phyloP scores from a whole-genome alignment of 2,888 invertebrate genomes.

The Crepidodera aurea region DNA sequence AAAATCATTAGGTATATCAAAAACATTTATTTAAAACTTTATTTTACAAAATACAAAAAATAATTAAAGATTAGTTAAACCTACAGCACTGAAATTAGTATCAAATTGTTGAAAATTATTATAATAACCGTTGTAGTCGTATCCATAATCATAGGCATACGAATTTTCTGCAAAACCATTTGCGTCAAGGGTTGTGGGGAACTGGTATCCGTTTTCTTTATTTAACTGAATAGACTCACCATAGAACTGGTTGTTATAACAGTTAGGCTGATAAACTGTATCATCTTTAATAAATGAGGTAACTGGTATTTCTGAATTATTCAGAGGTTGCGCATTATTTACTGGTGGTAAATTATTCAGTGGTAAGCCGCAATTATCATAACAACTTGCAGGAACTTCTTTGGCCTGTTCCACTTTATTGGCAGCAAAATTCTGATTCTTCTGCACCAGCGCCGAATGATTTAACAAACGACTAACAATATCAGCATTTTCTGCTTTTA shows the following conservation, averaged over 20 bases:
- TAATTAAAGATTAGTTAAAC: too few species aligned
- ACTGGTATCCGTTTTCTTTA: not conserved
- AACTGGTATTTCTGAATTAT: not conserved
- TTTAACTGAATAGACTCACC: not conserved
- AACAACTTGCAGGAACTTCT: not conserved
- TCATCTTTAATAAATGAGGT: not conserved
- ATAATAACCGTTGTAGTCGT: not conserved
- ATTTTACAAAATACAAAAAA: too few species aligned
- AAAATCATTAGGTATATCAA: too few species aligned
- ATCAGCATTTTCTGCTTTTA: slow-evolving; percentile 49
- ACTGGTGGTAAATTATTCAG: not conserved
- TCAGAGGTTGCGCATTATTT: not conserved
- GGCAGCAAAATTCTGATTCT: slow-evolving; percentile 1
- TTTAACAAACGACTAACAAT: slow-evolving; percentile 59
- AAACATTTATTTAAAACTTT: too few species aligned
- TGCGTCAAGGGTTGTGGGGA: not conserved
- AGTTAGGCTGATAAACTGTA: not conserved
- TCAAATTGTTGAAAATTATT: not conserved
- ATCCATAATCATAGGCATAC: not conserved
- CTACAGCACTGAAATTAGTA: too few species aligned
- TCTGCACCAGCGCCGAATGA: slow-evolving; percentile 46
- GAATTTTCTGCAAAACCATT: not conserved
- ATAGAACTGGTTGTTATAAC: not conserved
- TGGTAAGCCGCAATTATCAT: not conserved
- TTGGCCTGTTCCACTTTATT: not conserved